Percentiles rank a stretch among this genome's conserved stretches.
Conservation (phyloP, 2,113 vertebrate genomes). For the Lontra canadensis region DNA sequence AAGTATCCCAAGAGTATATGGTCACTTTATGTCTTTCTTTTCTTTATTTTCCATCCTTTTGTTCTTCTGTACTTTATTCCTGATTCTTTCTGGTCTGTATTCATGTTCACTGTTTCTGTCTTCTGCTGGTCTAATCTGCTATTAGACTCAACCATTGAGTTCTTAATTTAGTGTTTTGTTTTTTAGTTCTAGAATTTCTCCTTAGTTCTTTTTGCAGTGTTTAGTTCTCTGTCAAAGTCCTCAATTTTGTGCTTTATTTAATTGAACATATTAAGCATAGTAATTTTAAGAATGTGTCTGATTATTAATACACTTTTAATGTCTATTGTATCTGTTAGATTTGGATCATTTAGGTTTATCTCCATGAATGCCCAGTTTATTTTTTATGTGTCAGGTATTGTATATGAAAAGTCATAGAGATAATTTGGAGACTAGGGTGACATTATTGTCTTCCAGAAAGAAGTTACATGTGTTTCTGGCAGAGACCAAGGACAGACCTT, state of each 20-base stretch:
- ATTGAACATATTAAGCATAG: neutral
- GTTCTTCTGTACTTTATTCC: neutral
- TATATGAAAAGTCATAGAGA: neutral
- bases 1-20: neutral
- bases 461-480: neutral
- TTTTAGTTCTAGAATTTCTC: neutral
- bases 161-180: neutral
- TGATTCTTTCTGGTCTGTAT: neutral
- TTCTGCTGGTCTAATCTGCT: neutral
- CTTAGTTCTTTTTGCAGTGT: conserved; percentile 1
- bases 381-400: neutral
- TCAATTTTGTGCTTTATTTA: neutral
- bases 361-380: neutral
- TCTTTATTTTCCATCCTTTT: neutral
- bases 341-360: neutral
- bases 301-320: neutral
- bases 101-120: neutral
- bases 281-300: neutral
- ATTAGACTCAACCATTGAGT: neutral
- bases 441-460: neutral
- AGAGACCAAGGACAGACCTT: neutral
- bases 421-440: neutral
- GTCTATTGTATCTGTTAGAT: neutral
- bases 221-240: neutral
- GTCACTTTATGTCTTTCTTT: neutral